Evolutionary conservation across 2,797 vertebrate species (phyloP), one percentile per base, ranked within the genome.

Genomic region (Alosa sapidissima): DNA sequence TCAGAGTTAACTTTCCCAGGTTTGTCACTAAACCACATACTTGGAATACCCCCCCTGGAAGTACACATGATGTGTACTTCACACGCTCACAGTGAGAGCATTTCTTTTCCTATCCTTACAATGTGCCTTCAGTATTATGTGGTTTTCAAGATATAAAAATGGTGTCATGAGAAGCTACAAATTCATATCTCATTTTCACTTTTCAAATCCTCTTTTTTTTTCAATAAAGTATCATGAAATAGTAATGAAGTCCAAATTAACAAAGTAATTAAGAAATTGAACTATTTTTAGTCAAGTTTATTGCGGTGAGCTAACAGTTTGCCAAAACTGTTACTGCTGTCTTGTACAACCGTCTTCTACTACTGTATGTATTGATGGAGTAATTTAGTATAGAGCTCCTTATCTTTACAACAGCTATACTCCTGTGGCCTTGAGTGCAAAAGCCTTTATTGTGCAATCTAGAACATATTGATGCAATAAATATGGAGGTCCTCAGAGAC

Each of bases 381-480:
- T 45, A 2, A 41, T 75, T 75, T 75, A 75, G 68, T 45, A 16
- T 33, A 75, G 68, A 19, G 4, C 36, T 75, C 33, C 68, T 75
- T 75, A 75, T 75, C 68, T 72, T 72, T 75, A 45, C 68, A 36
- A 41, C 68, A 75, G 68, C 33, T 3, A 13, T 13, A 19, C 33
- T 6, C 33, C 68, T 5, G 33, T 45, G 33, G 36, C 68, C 68
- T 75, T 41, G 4, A 16, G 33, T 41, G 33, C 24, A 75, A 33
- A 14, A 75, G 5, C 13, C 16, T 75, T 75, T 75, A 75, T 75
- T 41, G 33, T 28, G 36, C 68, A 75, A 36, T 16, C 68, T 33
- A 72, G 65, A 41, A 45, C 68, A 41, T 75, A 45, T 75, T 75
- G 68, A 45, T 75, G 68, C 68, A 75, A 41, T 72, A 72, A 72